phyloP scores from a whole-genome alignment of 2,797 vertebrate species.

The Eulemur albifrons region DNA sequence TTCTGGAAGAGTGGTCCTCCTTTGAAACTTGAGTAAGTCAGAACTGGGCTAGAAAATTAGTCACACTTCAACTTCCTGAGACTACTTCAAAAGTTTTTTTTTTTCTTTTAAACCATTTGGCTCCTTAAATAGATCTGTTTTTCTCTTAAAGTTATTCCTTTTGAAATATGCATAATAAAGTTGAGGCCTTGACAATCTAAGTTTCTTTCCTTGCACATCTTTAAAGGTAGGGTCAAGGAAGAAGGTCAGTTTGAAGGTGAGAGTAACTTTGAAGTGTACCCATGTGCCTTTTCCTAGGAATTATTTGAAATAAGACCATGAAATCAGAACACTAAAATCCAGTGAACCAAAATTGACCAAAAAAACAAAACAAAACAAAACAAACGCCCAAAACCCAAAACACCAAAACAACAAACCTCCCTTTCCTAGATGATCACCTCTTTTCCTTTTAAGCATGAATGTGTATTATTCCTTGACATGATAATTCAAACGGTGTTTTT shows the following conservation, averaged over 20 bases:
- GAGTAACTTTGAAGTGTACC: constrained; percentile 43
- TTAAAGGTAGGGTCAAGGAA: constrained; percentile 29
- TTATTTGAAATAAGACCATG: constrained; percentile 55
- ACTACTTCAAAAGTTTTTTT: constrained; percentile 63
- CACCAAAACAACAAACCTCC: neutral
- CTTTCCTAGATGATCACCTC: constrained; percentile 51
- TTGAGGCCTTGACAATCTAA: neutral
- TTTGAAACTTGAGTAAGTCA: constrained; percentile 74
- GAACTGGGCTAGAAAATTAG: constrained; percentile 72
- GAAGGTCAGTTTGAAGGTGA: constrained; percentile 21
- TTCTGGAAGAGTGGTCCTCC: constrained; percentile 56
- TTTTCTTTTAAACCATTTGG: constrained; percentile 66
- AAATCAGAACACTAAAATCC: constrained; percentile 24
- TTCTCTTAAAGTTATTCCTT: constrained; percentile 52
- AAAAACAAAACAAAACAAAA: neutral
- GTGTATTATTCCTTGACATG: constrained; percentile 13
- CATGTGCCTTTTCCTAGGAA: constrained; percentile 2
- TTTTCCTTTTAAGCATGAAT: constrained; percentile 42
- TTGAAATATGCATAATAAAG: constrained; percentile 26
- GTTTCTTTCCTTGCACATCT: constrained; percentile 44
- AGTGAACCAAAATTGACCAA: constrained; percentile 60
- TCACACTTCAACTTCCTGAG: constrained; percentile 77
- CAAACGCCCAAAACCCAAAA: neutral
- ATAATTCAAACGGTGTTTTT: constrained; percentile 74
- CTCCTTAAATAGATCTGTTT: constrained; percentile 59